Evolutionary conservation across 2,888 invertebrate genomes (phyloP).

Genomic region (Hymenopus coronatus): DNA sequence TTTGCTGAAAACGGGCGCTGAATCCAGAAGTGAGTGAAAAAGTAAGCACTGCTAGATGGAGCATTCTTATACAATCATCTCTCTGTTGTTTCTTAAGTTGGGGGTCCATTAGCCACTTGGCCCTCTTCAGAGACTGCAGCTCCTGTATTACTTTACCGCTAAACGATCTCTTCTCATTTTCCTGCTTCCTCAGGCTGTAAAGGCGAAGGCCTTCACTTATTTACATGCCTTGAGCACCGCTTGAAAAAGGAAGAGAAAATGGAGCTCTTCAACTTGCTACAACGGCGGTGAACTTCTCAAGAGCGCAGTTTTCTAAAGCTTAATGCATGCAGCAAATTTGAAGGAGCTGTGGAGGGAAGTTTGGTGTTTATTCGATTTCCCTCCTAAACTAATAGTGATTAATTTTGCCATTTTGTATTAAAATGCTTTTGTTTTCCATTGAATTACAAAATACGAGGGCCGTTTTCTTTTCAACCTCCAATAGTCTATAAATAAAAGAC

Average conservation of each 20-base stretch:
- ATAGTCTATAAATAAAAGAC: too few relatives aligned
- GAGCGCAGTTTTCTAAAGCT: neutral
- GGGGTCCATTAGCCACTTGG: neutral
- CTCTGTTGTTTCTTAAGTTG: neutral
- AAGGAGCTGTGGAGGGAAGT: neutral
- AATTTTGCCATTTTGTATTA: too few relatives aligned
- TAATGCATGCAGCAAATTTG: neutral
- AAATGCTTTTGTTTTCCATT: too few relatives aligned
- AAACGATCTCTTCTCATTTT: neutral
- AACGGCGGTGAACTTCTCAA: neutral
- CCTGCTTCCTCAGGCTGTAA: neutral
- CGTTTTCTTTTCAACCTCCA: too few relatives aligned
- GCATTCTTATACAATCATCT: too few relatives aligned
- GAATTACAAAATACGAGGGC: too few relatives aligned
- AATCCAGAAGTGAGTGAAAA: too few relatives aligned
- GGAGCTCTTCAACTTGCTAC: neutral
- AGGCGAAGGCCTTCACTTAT: neutral
- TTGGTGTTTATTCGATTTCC: neutral
- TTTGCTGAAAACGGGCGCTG: too few relatives aligned
- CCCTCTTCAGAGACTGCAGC: neutral
- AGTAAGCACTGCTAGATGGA: too few relatives aligned
- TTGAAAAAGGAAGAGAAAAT: neutral
- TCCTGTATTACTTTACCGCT: neutral
- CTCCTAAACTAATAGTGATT: neutral
- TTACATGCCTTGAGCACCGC: neutral